Evolutionary conservation across 2,888 invertebrate genomes (phyloP).

Genomic region (Calliscelio sp.): DNA sequence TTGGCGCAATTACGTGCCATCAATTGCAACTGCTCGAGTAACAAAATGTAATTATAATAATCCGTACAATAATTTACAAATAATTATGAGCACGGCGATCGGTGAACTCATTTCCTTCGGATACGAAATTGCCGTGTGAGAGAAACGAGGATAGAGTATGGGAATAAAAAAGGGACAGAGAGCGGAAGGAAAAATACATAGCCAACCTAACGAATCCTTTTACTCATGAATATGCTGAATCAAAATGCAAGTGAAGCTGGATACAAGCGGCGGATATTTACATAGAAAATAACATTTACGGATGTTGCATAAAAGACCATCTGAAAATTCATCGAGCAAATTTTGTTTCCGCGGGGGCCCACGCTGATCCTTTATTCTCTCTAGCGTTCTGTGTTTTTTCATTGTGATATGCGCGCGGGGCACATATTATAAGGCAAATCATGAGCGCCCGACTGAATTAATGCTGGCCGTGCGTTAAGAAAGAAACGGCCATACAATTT

Average conservation of each 20-base stretch:
- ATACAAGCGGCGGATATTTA: slow-evolving; percentile 58
- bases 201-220: slow-evolving; percentile 67
- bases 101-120: slow-evolving; percentile 34
- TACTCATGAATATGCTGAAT: slow-evolving; percentile 72
- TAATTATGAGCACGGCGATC: slow-evolving; percentile 3
- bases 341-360: slow-evolving; percentile 52
- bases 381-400: slow-evolving; percentile 34
- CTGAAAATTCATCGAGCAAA: slow-evolving; percentile 68
- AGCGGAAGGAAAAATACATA: slow-evolving; percentile 46
- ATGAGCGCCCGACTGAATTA: slow-evolving; percentile 26
- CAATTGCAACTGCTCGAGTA: too few species aligned
- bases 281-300: slow-evolving; percentile 72
- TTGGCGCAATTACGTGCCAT: too few species aligned
- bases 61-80: neutral
- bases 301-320: slow-evolving; percentile 68
- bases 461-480: neutral
- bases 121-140: slow-evolving; percentile 24
- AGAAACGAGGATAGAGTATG: too few species aligned
- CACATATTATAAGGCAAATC: slow-evolving; percentile 47
- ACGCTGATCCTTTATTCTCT: slow-evolving; percentile 57
- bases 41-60: too few species aligned
- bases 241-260: slow-evolving; percentile 67
- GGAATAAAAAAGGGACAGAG: slow-evolving; percentile 23
- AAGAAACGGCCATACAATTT: slow-evolving; percentile 11
- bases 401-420: slow-evolving; percentile 13